Evolutionary conservation across 2,113 vertebrate species (phyloP).

Genomic region (Ariopsis seemanni): DNA sequence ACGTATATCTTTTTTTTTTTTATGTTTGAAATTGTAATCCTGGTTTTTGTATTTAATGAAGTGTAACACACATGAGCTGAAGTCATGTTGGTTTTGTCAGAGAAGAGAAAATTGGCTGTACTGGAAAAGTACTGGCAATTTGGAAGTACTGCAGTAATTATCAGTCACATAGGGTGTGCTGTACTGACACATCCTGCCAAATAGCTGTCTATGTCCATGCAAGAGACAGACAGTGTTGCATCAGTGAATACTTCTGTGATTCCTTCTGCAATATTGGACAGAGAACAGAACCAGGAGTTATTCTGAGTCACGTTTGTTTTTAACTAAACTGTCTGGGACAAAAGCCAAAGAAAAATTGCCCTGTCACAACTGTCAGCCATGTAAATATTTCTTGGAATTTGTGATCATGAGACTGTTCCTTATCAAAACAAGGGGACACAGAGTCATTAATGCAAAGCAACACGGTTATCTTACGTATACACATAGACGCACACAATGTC

Average conservation of each 20-base stretch:
- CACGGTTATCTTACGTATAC: no score
- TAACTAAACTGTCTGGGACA: background rate
- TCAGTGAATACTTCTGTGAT: background rate
- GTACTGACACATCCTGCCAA: background rate
- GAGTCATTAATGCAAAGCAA: background rate
- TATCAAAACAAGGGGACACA: background rate
- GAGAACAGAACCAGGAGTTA: background rate
- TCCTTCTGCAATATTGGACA: background rate
- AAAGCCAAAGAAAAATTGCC: background rate
- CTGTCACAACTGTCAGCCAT: background rate
- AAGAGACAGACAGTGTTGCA: conserved; percentile 12
- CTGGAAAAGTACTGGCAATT: background rate
- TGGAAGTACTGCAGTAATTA: background rate
- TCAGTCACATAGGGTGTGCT: background rate
- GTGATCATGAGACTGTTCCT: background rate
- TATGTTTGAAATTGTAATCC: background rate
- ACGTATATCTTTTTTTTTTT: background rate
- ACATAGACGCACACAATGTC: no score
- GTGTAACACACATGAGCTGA: background rate
- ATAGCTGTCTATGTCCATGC: background rate
- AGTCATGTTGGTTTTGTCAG: background rate
- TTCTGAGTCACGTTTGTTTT: background rate
- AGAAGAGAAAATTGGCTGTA: background rate
- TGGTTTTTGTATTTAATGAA: background rate
- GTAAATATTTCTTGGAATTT: background rate